Base-by-base conservation (phyloP, 2,888 invertebrate species). In the Diaprepes abbreviatus region DNA sequence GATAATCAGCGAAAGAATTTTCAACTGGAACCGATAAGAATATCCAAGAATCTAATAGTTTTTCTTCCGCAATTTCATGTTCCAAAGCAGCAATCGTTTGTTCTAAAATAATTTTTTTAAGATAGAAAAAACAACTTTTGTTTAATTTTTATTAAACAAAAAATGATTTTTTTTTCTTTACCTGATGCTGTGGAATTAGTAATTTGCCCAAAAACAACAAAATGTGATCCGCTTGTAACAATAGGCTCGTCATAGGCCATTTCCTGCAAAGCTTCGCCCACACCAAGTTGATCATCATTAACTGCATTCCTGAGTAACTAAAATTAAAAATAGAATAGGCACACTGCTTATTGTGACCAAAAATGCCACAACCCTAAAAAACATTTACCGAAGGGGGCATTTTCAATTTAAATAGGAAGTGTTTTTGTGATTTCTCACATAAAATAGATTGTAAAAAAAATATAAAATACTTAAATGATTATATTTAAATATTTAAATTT, bases 201-300 rank as follows among this genome's bases (percentile, higher is more conserved):
- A 9, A 69, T 66, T 31, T 59, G 58, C 10, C 74, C 75, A 21
- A 71, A 14, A 21, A 71, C 43, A 16, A 74, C 63, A 66, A 71
- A 40, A 67, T 63, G 73, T 12, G 71, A 69, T 0, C 94, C 93
- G 66, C 90, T 84, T 0, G 88, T 91, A 0, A 92, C 88, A 0
- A 94, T 78, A 0, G 93, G 93, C 70, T 82, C 78, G 0, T 89
- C 90, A 58, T 85, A 89, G 0, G 88, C 90, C 0, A 88, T 87
- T 83, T 98, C 98, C 79, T 97, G 93, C 0, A 98, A 83, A 0
- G 96, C 90, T 83, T 98, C 97, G 0, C 88, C 93, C 0, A 98
- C 96, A 0, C 98, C 98, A 76, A 95, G 94, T 0, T 91, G 92
- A 80, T 98, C 98, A 77, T 98, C 98, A 45, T 88, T 86, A 0